Percentiles rank a stretch among this genome's conserved stretches.
Evolutionary conservation across 92 coral and sea anemone species (phyloP).

Genomic region (Galaxea fascicularis): DNA sequence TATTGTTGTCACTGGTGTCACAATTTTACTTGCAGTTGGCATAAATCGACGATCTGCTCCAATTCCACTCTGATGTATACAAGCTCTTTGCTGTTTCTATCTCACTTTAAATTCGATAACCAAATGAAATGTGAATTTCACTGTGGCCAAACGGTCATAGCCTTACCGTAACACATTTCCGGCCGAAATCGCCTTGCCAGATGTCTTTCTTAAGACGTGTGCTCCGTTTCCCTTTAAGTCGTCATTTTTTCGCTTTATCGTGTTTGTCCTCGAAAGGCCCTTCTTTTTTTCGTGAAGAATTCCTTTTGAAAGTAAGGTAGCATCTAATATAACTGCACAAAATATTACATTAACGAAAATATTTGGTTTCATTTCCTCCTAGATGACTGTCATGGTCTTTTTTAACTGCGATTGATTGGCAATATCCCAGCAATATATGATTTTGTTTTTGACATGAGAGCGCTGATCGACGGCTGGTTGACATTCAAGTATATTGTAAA

Average conservation of each 20-base stretch:
- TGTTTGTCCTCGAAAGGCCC: background rate
- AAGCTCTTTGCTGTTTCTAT: no score
- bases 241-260: slow-evolving; percentile 1
- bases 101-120: no score
- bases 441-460: background rate
- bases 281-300: background rate
- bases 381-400: slow-evolving; percentile 28
- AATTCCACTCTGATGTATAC: background rate
- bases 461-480: background rate
- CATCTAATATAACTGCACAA: background rate
- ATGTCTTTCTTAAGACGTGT: background rate
- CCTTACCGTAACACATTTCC: slow-evolving; percentile 17
- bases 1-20: background rate
- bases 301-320: slow-evolving; percentile 29
- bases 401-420: background rate
- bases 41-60: background rate
- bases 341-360: slow-evolving; percentile 14
- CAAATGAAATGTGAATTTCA: background rate
- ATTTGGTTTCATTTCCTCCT: slow-evolving; percentile 38
- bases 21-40: background rate
- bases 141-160: background rate
- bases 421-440: background rate
- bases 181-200: background rate
- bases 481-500: slow-evolving; percentile 24
- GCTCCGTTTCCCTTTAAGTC: background rate